Percentiles rank a stretch among this genome's conserved stretches.
Conservation (phyloP, 2,888 invertebrate species). For the Masnerella sp. region DNA sequence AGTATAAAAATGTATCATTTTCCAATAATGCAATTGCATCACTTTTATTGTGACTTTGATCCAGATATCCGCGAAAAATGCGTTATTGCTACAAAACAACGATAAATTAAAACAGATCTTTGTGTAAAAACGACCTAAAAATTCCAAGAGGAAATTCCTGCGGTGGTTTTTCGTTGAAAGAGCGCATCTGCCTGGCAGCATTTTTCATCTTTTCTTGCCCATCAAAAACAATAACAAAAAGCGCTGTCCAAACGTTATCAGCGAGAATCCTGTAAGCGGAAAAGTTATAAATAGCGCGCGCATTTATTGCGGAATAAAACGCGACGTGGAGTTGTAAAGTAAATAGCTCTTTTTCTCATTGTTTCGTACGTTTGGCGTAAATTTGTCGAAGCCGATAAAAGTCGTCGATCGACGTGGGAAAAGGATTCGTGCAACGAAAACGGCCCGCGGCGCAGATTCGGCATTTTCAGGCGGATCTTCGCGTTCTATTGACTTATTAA, state of each 20-base stretch:
- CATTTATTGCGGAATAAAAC: conserved; percentile 53
- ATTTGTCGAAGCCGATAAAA: conserved; percentile 25
- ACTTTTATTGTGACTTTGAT: too few relatives aligned
- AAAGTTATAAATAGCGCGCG: conserved; percentile 50
- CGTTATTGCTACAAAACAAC: too few relatives aligned
- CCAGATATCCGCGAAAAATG: too few relatives aligned
- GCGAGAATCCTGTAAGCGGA: conserved; percentile 45
- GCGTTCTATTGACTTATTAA: conserved; percentile 55
- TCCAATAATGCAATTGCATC: too few relatives aligned
- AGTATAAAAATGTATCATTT: too few relatives aligned
- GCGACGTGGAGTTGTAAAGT: conserved; percentile 51
- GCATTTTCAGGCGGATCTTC: too few relatives aligned
- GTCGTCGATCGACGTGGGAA: conserved; percentile 38
- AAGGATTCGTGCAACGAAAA: conserved; percentile 1
- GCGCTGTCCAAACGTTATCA: conserved; percentile 16
- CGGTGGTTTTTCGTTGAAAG: too few relatives aligned
- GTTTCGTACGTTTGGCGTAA: conserved; percentile 36
- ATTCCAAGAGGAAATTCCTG: too few relatives aligned
- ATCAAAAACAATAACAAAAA: conserved; percentile 35
- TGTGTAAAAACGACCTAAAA: too few relatives aligned
- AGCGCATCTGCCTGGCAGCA: too few relatives aligned
- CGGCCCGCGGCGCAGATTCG: not conserved
- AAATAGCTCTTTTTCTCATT: conserved; percentile 44
- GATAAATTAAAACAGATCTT: too few relatives aligned
- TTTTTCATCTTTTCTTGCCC: too few relatives aligned